Base-by-base conservation (phyloP, 2,113 vertebrate genomes). In the Paramormyrops kingsleyae region DNA sequence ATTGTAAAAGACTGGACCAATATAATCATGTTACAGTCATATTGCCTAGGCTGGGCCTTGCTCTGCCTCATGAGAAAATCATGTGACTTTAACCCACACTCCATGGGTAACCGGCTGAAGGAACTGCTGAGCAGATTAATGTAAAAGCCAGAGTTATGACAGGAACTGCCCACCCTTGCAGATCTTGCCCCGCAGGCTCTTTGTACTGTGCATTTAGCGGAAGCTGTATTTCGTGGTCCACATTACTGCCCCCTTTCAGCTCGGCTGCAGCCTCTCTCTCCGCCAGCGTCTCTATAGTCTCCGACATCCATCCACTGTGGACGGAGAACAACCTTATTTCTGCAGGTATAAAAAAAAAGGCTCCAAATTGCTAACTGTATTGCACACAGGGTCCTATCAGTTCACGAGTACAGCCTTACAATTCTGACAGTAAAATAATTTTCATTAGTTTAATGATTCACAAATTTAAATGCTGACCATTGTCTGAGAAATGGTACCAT, bases 291-390 rank as follows among this genome's bases (percentile, higher is more conserved):
- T 39, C 88, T 31, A 50, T 50, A 12, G 87, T 24, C 39, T 92
- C 91, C 87, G 92, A 94, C 93, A 94, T 94, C 88, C 53, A 88
- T 24, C 19, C 84, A 19, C 74, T 84, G 35, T 44, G 47, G 88
- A 50, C 21, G 86, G 15, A 77, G 4, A 10, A 3, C 31, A 42
- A 19, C 47, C 62, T 70, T 59, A 19, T 56, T 49, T 59, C 13
- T 39, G 5, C 4, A 19, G 35, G 19, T 2, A 52, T 52, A 49
- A 49, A 52, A 50, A 84, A 59, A n/a, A 66, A 66, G 8, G 8
- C 56, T 59, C 21, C 21, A 24, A 59, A 59, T 59, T 8, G 56
- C 56, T 59, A 59, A 8, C 8, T 59, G 21, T 24, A 21, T 59
- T 59, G 56, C 56, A 24, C 21, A 24, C 56, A 59, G 5, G 56